A percentile compares a stretch with the other conserved stretches of the same genome.
phyloP scores from a whole-genome alignment of 2,113 vertebrate genomes.

The Falcunculus frontatus region DNA sequence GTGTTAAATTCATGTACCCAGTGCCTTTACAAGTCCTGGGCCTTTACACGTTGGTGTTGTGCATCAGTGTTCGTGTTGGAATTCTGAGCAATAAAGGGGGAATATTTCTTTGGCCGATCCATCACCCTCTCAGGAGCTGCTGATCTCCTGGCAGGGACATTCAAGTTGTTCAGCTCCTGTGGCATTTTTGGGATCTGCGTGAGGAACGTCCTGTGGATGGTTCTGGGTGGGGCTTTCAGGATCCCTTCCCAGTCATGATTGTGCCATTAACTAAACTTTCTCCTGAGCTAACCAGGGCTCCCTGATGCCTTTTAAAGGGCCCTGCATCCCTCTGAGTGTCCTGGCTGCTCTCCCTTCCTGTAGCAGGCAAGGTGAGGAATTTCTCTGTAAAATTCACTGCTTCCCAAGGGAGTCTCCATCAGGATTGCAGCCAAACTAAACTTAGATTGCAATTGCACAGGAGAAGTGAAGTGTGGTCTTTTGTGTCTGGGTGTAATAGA shows the following conservation, averaged over 20 bases:
- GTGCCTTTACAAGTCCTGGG: not conserved
- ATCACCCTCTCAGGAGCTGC: not conserved
- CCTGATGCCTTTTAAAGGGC: not conserved
- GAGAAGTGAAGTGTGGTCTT: not conserved
- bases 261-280: not conserved
- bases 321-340: not conserved
- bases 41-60: rapidly evolving
- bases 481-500: not conserved
- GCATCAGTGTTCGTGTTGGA: not conserved
- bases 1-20: not conserved
- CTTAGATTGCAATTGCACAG: not conserved
- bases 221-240: not conserved
- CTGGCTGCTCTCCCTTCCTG: not conserved
- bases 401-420: constrained; percentile 10
- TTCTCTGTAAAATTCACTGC: not conserved
- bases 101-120: not conserved
- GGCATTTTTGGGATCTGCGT: not conserved
- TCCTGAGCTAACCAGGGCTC: not conserved
- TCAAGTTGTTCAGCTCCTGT: not conserved
- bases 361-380: not conserved
- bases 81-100: not conserved
- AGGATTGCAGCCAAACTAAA: constrained; percentile 25
- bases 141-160: not conserved
- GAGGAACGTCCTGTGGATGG: rapidly evolving
- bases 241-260: not conserved